Percentiles rank a stretch among this genome's conserved stretches.
These are phyloP conservation scores for Tor tambroides DNA, from an alignment of 2,113 vertebrate species.

Conservation along the genomic window DNA sequence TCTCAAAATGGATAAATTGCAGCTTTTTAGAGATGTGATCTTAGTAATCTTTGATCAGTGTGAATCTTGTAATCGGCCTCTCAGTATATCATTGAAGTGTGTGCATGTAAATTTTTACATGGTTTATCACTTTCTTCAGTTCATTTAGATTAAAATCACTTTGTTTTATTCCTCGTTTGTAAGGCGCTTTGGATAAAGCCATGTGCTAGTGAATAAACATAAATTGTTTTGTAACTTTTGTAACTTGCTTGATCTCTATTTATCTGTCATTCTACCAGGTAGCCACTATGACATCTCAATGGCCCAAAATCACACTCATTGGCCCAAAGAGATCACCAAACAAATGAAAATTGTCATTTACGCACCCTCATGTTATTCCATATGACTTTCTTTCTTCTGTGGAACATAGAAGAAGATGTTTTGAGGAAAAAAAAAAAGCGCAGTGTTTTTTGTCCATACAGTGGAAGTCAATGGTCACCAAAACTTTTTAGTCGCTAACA, in stretches of 20 bases:
- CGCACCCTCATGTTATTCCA: not conserved
- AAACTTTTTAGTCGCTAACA: not conserved
- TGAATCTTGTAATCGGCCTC: constrained; percentile 19
- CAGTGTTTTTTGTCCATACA: not conserved
- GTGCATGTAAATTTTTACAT: constrained; percentile 10
- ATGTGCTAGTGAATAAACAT: not conserved
- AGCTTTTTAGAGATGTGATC: constrained; percentile 30
- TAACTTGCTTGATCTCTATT: constrained; percentile 1
- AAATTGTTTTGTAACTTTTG: not conserved
- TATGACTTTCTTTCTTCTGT: not conserved
- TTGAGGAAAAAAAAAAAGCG: not conserved
- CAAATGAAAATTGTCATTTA: not conserved
- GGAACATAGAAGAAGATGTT: not conserved
- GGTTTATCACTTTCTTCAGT: not conserved
- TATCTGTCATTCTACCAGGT: not conserved
- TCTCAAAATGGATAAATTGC: constrained; percentile 23
- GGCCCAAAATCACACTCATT: not conserved
- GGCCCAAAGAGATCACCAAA: not conserved
- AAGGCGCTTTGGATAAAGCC: not conserved
- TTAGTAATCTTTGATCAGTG: constrained; percentile 41
- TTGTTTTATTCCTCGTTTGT: not conserved
- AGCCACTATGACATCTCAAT: not conserved
- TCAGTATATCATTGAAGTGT: constrained; percentile 1
- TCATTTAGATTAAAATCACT: not conserved
- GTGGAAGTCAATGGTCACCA: not conserved